Base-by-base conservation (phyloP, 2,888 invertebrate genomes). In the Scaptomyza flava region DNA sequence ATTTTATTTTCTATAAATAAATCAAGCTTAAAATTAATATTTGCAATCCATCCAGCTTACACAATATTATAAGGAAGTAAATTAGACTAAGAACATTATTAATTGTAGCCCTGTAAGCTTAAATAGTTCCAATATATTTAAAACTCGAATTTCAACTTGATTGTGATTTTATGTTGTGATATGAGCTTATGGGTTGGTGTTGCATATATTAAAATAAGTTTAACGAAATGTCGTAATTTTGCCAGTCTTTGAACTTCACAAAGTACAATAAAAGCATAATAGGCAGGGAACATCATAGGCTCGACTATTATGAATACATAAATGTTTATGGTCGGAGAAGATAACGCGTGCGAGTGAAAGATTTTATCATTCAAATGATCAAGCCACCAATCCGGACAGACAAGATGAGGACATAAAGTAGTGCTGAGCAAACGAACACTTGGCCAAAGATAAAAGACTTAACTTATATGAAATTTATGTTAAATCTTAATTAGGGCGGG, bases 311-410 rank as follows among this genome's bases (percentile, higher is more conserved):
- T 51, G 47, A 72, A 76, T 47, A 52, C 45, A 45, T 45, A 31
- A 20, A 14, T 54, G 48, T 61, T 50, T 65, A 46, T 58, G n/a
- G 23, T 23, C 9, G 14, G 47, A 31, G 42, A 50, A 34, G 3
- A 48, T 20, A 68, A 61, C 48, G 17, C 42, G 71, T 17, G 56
- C 48, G 52, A 48, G 50, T 30, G 38, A 42, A 27, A 64, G 65
- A 81, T 79, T 74, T 86, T 83, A 81, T 86, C 81, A 83, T 86
- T 74, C 60, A 67, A 83, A 83, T 86, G 45, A 59, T 31, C 41
- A 56, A 64, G 59, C 42, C 61, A 63, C 64, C 67, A 66, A 81
- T 51, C 86, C 83, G 83, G 80, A 68, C 65, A 57, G 62, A 53
- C 73, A 34, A 71, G 70, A 33, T 59, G 48, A 20, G 34, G 41